These are phyloP conservation scores for Parnassius mnemosyne DNA, from an alignment of 2,888 invertebrate species.

Conservation along the genomic window DNA sequence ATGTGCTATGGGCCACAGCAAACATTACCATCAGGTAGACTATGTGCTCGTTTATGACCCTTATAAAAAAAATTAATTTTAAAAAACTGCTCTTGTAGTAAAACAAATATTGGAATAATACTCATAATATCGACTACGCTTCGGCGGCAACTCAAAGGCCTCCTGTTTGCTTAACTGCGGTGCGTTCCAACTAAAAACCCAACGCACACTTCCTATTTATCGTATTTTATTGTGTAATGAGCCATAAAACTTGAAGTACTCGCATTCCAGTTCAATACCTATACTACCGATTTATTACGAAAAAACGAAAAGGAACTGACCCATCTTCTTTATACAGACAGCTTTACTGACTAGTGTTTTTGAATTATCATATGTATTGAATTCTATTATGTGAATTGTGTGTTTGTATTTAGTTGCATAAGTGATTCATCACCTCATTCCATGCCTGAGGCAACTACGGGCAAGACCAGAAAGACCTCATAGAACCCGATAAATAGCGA, in stretches of 20 bases:
- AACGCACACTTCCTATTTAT: conserved; percentile 24
- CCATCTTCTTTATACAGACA: background rate
- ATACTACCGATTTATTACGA: background rate
- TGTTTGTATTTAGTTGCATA: no score
- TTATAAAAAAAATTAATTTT: no score
- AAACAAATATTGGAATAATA: conserved; percentile 18
- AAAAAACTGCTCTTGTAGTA: background rate
- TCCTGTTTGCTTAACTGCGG: conserved; percentile 10
- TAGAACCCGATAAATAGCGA: no score
- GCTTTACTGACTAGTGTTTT: no score
- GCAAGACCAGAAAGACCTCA: no score
- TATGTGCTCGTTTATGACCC: no score
- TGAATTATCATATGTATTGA: no score
- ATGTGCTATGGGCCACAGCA: no score
- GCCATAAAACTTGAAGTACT: conserved; percentile 22
- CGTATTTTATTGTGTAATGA: conserved; percentile 22
- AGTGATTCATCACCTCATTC: no score
- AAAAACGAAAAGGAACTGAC: background rate
- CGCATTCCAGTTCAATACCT: conserved; percentile 12
- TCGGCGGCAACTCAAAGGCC: conserved; percentile 20
- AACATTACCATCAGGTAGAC: no score
- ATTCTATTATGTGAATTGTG: no score
- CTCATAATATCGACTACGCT: conserved; percentile 3
- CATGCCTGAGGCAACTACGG: no score
- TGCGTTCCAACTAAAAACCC: conserved; percentile 8